These are phyloP conservation scores for Tragelaphus eurycerus DNA, from an alignment of 2,797 vertebrate species.

Conservation along the genomic window DNA sequence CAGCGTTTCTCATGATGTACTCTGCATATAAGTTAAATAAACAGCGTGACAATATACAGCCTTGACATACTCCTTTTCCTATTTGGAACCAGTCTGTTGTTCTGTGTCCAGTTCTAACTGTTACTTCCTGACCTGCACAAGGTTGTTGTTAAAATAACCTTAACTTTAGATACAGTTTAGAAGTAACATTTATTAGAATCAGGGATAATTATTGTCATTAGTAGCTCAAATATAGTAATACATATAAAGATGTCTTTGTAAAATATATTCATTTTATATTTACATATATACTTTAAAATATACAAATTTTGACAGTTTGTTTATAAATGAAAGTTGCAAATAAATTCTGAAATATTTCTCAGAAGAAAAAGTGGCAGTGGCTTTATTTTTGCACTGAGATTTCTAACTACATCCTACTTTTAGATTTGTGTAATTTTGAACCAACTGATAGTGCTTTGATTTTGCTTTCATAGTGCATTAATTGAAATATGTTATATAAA, in stretches of 20 bases:
- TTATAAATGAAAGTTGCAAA: background rate
- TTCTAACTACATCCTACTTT: background rate
- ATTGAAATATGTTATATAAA: background rate
- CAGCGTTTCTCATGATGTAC: too few relatives aligned
- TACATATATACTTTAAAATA: background rate
- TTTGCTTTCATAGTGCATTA: background rate
- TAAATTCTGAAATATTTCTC: slow-evolving; percentile 29
- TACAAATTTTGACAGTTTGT: background rate
- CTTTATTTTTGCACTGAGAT: background rate
- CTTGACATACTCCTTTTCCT: too few relatives aligned
- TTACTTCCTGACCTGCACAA: too few relatives aligned
- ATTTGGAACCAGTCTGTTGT: too few relatives aligned
- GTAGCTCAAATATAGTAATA: background rate
- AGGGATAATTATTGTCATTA: background rate
- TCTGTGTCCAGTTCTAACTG: too few relatives aligned
- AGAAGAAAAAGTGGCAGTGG: background rate
- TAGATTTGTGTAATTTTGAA: background rate
- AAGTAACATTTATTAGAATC: background rate
- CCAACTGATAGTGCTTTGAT: background rate
- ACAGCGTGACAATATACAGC: too few relatives aligned
- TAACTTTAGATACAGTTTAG: background rate
- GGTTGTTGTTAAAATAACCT: slow-evolving; percentile 13
- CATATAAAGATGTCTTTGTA: background rate
- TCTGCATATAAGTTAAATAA: too few relatives aligned
- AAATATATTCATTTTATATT: slow-evolving; percentile 13